These are phyloP conservation scores for Scaptodrosophila lebanonensis DNA, from an alignment of 1,140 invertebrate genomes.

Conservation along the genomic window DNA sequence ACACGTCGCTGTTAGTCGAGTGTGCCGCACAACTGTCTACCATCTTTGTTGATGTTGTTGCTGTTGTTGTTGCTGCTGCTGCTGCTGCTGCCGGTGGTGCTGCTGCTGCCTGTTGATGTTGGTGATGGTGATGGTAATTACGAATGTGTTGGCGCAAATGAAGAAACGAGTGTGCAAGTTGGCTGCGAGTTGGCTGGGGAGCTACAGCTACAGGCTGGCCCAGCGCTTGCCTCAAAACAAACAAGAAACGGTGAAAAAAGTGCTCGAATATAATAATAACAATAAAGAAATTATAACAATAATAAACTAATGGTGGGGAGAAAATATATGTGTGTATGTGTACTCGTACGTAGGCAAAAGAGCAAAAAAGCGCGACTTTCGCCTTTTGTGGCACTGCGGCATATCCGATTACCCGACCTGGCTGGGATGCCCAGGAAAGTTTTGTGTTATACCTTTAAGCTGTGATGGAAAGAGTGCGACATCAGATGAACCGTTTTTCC, in stretches of 20 bases:
- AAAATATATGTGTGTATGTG: conserved; percentile 31
- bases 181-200: no score
- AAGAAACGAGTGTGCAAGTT: conserved; percentile 15
- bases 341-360: no score
- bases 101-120: conserved; percentile 7
- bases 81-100: conserved; percentile 24
- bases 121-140: conserved; percentile 34
- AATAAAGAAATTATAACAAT: conserved; percentile 74
- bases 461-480: conserved; percentile 1
- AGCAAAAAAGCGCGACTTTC: conserved; percentile 43
- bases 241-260: conserved; percentile 24
- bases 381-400: conserved; percentile 34
- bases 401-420: conserved; percentile 60
- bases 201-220: no score
- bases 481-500: neutral
- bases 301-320: conserved; percentile 54
- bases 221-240: conserved; percentile 4
- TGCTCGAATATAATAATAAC: conserved; percentile 50
- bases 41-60: neutral
- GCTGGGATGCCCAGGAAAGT: conserved; percentile 8
- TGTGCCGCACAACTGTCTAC: no score
- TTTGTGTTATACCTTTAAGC: no score
- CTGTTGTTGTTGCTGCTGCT: neutral
- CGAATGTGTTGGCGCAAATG: conserved; percentile 40
- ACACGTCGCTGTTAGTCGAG: conserved; percentile 32